Conservation (phyloP, 2,797 vertebrate species). For the Acanthopagrus latus region DNA sequence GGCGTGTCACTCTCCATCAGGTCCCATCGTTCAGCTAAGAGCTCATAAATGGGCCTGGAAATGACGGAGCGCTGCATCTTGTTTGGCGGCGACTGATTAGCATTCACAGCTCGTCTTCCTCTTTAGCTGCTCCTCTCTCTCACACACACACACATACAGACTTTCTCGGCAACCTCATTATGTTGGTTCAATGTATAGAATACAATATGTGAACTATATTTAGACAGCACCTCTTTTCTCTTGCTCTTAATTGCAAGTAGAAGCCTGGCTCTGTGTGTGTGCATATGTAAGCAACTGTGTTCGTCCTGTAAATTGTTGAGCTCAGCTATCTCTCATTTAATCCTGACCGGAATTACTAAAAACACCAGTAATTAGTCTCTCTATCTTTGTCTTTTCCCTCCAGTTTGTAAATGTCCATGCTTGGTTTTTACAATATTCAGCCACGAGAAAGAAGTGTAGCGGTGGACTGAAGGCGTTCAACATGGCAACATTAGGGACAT, state of each 20-base stretch:
- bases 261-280: slow-evolving; percentile 11
- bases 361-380: slow-evolving; percentile 24
- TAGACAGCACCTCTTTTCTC: slow-evolving; percentile 12
- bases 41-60: slow-evolving; percentile 67
- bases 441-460: not conserved
- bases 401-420: not conserved
- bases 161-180: slow-evolving; percentile 25
- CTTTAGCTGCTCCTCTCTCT: not conserved
- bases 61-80: slow-evolving; percentile 67
- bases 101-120: slow-evolving; percentile 59
- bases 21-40: slow-evolving; percentile 52
- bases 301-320: slow-evolving; percentile 37
- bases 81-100: slow-evolving; percentile 66
- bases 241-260: slow-evolving; percentile 52
- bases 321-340: slow-evolving; percentile 39
- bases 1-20: slow-evolving; percentile 51
- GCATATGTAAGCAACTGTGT: slow-evolving; percentile 10
- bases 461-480: too few relatives aligned
- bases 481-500: not conserved
- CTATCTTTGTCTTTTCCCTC: not conserved
- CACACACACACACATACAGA: not conserved
- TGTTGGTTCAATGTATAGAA: slow-evolving; percentile 16
- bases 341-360: slow-evolving; percentile 58
- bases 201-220: slow-evolving; percentile 30
- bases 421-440: not conserved